Evolutionary conservation across 2,888 invertebrate genomes (phyloP).

Genomic region (Drepana falcataria): DNA sequence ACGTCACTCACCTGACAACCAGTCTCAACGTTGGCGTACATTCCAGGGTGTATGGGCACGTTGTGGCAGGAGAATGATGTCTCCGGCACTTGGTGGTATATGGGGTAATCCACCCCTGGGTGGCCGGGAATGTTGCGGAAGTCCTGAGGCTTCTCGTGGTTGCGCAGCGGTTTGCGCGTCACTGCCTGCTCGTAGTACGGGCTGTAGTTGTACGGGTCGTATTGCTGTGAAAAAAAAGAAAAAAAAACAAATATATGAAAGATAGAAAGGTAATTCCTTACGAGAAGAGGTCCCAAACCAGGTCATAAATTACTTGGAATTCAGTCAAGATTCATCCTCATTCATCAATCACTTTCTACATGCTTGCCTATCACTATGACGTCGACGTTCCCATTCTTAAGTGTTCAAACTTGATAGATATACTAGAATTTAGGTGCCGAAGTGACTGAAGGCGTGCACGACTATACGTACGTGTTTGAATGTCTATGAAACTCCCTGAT

Average conservation of each 20-base stretch:
- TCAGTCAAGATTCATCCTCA: no score
- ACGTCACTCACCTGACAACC: constrained; percentile 84
- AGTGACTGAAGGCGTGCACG: no score
- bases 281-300: no score
- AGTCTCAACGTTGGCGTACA: constrained; percentile 94
- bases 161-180: constrained; percentile 63
- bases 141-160: constrained; percentile 84
- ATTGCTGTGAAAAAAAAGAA: constrained; percentile 38
- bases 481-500: no score
- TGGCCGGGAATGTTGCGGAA: constrained; percentile 88
- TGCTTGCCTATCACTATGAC: no score
- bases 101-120: constrained; percentile 89
- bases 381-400: no score
- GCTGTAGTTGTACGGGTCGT: constrained; percentile 31
- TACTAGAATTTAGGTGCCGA: no score
- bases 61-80: constrained; percentile 88
- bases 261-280: neutral
- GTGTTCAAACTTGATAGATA: no score
- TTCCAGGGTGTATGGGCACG: constrained; percentile 89
- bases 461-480: no score
- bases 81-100: constrained; percentile 86
- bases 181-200: constrained; percentile 45
- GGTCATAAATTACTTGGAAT: no score
- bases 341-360: no score
- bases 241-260: neutral